Percentiles rank a stretch among this genome's conserved stretches.
These are phyloP conservation scores for Pangasius macronema DNA, from an alignment of 2,797 vertebrate genomes.

Conservation along the genomic window DNA sequence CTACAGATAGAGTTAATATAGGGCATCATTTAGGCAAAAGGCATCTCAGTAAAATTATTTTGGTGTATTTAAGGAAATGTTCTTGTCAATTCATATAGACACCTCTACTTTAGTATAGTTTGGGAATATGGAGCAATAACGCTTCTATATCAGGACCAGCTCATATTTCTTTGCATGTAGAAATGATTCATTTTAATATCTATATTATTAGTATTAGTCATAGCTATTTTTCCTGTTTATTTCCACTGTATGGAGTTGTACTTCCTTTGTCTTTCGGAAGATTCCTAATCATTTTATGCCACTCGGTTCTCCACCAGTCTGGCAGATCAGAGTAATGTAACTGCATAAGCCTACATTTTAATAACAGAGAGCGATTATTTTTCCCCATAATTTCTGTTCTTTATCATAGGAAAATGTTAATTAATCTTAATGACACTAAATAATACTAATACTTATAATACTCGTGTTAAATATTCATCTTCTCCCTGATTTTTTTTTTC, in stretches of 20 bases:
- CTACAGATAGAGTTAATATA: conserved; percentile 76
- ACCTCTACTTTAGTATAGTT: conserved; percentile 62
- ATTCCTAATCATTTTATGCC: background rate
- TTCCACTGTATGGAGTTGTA: background rate
- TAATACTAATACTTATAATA: conserved; percentile 6
- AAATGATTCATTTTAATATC: conserved; percentile 8
- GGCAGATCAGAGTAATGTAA: background rate
- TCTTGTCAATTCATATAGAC: conserved; percentile 62
- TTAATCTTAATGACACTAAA: conserved; percentile 5
- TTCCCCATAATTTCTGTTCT: background rate
- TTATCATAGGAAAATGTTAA: background rate
- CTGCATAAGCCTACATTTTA: background rate
- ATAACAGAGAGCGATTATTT: background rate
- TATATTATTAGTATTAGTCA: background rate
- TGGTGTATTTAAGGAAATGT: conserved; percentile 71
- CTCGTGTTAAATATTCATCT: conserved; percentile 9
- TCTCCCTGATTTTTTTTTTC: conserved; percentile 33
- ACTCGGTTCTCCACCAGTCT: background rate
- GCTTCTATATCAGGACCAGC: background rate
- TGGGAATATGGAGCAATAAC: conserved; percentile 36
- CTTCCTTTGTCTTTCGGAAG: background rate
- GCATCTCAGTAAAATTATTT: conserved; percentile 68
- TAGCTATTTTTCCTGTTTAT: background rate
- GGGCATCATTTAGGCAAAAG: conserved; percentile 72
- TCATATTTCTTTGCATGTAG: background rate